Conservation (phyloP, 1,140 invertebrate species). For the Brachionus rubens region DNA sequence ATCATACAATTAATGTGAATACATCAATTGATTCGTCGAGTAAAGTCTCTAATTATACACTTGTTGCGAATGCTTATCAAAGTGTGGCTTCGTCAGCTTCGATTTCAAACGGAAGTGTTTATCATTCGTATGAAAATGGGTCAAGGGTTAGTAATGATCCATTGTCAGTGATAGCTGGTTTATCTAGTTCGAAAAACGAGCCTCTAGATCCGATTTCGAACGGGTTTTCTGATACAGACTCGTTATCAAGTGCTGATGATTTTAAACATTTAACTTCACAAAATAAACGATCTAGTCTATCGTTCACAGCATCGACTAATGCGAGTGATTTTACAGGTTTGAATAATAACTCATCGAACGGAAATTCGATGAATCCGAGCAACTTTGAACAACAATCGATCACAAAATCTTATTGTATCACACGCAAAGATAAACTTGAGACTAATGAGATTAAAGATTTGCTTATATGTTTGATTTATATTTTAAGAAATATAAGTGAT, state of each 20-base stretch:
- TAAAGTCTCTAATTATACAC: slow-evolving; percentile 45
- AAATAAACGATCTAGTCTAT: slow-evolving; percentile 15
- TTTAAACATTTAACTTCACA: slow-evolving; percentile 49
- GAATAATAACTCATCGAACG: slow-evolving; percentile 38
- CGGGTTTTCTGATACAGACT: slow-evolving; percentile 48
- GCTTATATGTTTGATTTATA: slow-evolving; percentile 81
- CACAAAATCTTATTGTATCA: slow-evolving; percentile 51
- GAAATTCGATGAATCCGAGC: background rate
- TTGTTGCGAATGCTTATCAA: background rate
- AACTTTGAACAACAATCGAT: slow-evolving; percentile 3
- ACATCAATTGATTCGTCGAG: slow-evolving; percentile 44
- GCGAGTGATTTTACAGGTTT: slow-evolving; percentile 22
- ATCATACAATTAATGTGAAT: slow-evolving; percentile 45
- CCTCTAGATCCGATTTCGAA: background rate
- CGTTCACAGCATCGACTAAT: slow-evolving; percentile 10
- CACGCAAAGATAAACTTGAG: slow-evolving; percentile 73
- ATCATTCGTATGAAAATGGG: background rate
- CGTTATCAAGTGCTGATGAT: slow-evolving; percentile 51
- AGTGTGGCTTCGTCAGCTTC: slow-evolving; percentile 24
- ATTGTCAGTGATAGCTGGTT: slow-evolving; percentile 25
- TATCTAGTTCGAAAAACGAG: background rate
- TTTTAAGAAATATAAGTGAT: slow-evolving; percentile 81
- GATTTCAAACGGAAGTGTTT: slow-evolving; percentile 42
- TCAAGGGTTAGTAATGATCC: slow-evolving; percentile 2
- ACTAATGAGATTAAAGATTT: slow-evolving; percentile 77